phyloP scores from a whole-genome alignment of 2,797 vertebrate genomes.

The Anguilla obscura region DNA sequence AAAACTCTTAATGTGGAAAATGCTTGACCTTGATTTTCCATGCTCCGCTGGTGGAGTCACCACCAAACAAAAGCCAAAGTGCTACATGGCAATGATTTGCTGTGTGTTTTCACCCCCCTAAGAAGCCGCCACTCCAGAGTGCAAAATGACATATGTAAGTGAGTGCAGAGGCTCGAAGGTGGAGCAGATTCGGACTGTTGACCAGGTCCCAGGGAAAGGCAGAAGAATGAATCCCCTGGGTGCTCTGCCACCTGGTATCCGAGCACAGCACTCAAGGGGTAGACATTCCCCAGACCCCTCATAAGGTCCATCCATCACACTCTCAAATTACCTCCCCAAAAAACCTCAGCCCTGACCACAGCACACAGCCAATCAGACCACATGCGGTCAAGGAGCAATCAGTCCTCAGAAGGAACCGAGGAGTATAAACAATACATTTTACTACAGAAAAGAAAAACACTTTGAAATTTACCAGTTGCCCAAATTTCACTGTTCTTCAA shows the following conservation, averaged over 20 bases:
- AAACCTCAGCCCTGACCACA: conserved; percentile 27
- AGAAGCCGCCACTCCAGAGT: conserved; percentile 28
- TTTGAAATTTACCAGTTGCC: conserved; percentile 42
- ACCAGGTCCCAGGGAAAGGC: conserved; percentile 49
- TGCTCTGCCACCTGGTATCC: conserved; percentile 37
- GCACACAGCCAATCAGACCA: conserved; percentile 53
- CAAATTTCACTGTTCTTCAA: conserved; percentile 26
- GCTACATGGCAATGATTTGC: conserved; percentile 33
- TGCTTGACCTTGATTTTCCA: conserved; percentile 67
- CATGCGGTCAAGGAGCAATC: neutral
- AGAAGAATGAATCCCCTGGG: conserved; percentile 29
- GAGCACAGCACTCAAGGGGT: conserved; percentile 38
- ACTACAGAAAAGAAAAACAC: neutral
- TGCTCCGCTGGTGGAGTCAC: conserved; percentile 52
- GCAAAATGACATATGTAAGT: neutral
- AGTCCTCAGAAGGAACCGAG: neutral
- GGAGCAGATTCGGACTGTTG: conserved; percentile 37
- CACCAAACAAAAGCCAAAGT: conserved; percentile 42
- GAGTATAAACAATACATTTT: neutral
- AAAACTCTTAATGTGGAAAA: conserved; percentile 70
- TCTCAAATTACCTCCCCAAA: conserved; percentile 34
- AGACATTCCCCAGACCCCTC: conserved; percentile 42
- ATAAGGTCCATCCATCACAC: conserved; percentile 53
- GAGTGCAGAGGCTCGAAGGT: neutral
- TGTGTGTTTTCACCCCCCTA: conserved; percentile 46